phyloP scores from a whole-genome alignment of 2,888 invertebrate species.

The Phortica okadai region DNA sequence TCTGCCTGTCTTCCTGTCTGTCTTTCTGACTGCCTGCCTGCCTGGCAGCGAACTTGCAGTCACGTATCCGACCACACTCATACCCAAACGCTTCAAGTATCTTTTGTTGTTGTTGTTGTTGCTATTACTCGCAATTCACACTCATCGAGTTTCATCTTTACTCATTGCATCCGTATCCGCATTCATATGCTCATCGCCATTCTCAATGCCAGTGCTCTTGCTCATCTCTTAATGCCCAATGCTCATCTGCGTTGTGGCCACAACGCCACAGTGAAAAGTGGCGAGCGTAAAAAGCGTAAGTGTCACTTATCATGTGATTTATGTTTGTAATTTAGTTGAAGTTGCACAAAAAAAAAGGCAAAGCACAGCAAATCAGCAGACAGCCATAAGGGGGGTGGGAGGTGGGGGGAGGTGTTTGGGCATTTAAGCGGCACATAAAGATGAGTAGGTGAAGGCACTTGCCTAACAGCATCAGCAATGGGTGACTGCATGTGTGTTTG shows the following conservation, averaged over 20 bases:
- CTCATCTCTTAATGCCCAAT: neutral
- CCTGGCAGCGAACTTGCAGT: neutral
- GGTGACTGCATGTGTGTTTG: neutral
- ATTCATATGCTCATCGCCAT: too few relatives aligned
- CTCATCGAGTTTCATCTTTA: too few relatives aligned
- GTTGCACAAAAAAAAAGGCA: conserved; percentile 1
- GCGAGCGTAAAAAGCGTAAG: conserved; percentile 40
- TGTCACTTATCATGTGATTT: conserved; percentile 69
- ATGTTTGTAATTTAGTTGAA: conserved; percentile 62
- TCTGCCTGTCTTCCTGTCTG: too few relatives aligned
- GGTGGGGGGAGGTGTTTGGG: neutral
- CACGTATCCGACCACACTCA: too few relatives aligned
- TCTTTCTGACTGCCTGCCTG: too few relatives aligned
- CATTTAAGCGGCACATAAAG: neutral
- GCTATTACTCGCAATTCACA: too few relatives aligned
- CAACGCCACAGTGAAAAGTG: neutral
- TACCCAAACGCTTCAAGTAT: neutral
- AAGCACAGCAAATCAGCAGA: neutral
- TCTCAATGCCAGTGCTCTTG: too few relatives aligned
- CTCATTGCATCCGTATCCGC: too few relatives aligned
- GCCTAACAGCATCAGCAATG: neutral
- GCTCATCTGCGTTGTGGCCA: conserved; percentile 42
- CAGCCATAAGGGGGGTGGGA: neutral
- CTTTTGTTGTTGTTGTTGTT: neutral
- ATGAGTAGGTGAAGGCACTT: too few relatives aligned